These are phyloP conservation scores for Protosalanx chinensis DNA, from an alignment of 2,797 vertebrate species.

Conservation along the genomic window DNA sequence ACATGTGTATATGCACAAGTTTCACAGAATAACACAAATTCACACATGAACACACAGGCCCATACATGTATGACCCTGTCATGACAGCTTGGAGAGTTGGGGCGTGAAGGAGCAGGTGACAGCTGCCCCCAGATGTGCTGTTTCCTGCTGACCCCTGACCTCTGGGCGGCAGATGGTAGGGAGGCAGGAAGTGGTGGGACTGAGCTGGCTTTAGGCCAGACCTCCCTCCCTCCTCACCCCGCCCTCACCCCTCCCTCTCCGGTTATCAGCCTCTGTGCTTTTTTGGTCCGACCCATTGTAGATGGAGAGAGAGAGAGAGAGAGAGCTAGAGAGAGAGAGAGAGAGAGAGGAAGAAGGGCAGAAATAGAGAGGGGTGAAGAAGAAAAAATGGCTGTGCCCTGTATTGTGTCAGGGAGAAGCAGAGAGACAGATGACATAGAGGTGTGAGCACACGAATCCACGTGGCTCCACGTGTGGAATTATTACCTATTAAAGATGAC, in stretches of 20 bases:
- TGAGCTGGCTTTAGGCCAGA: conserved; percentile 17
- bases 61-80: not conserved
- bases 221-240: not conserved
- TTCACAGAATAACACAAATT: not conserved
- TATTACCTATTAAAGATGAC: no score
- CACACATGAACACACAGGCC: not conserved
- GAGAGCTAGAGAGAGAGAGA: conserved; percentile 25
- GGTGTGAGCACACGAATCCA: not conserved
- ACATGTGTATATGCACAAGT: not conserved
- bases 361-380: not conserved
- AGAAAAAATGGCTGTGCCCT: not conserved
- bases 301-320: conserved; percentile 27
- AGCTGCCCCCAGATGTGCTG: conserved; percentile 35
- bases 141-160: conserved; percentile 32
- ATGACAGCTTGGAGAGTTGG: conserved; percentile 6
- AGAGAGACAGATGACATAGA: no score
- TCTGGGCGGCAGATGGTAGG: conserved; percentile 38
- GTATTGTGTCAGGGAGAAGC: conserved; percentile 25
- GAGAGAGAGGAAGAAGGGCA: not conserved
- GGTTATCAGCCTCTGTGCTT: conserved; percentile 21
- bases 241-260: not conserved
- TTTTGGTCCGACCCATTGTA: conserved; percentile 1
- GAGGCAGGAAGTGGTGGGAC: conserved; percentile 36
- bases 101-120: conserved; percentile 46
- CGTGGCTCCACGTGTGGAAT: not conserved